phyloP scores from a whole-genome alignment of 1,140 invertebrate species.

The Achroia grisella region DNA sequence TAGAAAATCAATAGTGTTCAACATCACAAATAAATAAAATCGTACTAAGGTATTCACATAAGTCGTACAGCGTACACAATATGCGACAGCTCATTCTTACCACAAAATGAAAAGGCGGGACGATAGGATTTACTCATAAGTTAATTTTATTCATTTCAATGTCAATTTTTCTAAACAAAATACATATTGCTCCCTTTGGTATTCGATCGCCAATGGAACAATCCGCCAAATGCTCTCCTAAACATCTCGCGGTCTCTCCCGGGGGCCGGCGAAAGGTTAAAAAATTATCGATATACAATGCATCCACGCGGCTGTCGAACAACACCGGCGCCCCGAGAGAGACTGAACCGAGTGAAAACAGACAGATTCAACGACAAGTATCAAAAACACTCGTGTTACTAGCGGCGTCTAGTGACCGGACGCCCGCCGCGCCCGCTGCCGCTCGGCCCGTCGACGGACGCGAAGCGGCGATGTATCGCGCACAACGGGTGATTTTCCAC shows the following conservation, averaged over 20 bases:
- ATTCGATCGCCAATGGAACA: slow-evolving; percentile 33
- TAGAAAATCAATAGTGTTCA: slow-evolving; percentile 72
- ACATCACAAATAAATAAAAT: slow-evolving; percentile 73
- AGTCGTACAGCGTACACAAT: slow-evolving; percentile 62
- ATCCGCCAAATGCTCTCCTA: slow-evolving; percentile 46
- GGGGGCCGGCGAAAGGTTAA: slow-evolving; percentile 28
- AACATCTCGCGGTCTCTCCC: slow-evolving; percentile 26
- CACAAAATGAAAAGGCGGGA: slow-evolving; percentile 61
- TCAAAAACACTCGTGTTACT: slow-evolving; percentile 29
- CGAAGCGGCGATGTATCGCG: slow-evolving; percentile 41
- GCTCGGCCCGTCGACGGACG: slow-evolving; percentile 5
- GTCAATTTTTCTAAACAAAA: slow-evolving; percentile 38
- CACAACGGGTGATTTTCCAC: slow-evolving; percentile 45
- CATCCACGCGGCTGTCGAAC: slow-evolving; percentile 24
- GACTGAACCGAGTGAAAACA: slow-evolving; percentile 31
- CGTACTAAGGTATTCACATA: slow-evolving; percentile 71
- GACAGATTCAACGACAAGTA: slow-evolving; percentile 28
- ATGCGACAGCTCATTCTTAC: slow-evolving; percentile 61
- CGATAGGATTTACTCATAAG: slow-evolving; percentile 50
- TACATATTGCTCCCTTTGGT: slow-evolving; percentile 36
- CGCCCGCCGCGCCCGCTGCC: slow-evolving; percentile 10
- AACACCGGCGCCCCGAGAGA: slow-evolving; percentile 33
- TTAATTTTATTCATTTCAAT: slow-evolving; percentile 50
- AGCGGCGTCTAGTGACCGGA: slow-evolving; percentile 22
- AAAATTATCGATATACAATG: neutral